A percentile compares a stretch with the other conserved stretches of the same genome.
phyloP scores from a whole-genome alignment of 2,113 vertebrate species.

The Rissa tridactyla region DNA sequence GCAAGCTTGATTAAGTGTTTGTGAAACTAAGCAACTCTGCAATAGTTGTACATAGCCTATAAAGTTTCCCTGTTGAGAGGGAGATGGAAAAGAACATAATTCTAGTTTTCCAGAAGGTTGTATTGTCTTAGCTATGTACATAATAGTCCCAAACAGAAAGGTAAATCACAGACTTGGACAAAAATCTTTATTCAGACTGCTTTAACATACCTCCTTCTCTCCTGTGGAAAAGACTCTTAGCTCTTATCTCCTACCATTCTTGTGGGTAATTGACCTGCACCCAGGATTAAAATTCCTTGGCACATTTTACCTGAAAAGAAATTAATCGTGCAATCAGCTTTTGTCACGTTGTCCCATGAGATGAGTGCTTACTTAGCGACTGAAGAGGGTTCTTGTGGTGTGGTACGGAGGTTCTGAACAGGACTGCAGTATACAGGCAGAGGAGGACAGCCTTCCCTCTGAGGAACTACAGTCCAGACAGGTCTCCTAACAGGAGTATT shows the following conservation, averaged over 20 bases:
- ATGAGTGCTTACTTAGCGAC: neutral
- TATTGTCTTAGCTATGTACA: neutral
- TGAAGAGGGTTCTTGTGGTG: neutral
- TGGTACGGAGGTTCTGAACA: accelerated
- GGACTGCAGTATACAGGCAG: neutral
- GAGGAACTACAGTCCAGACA: neutral
- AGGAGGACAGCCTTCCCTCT: neutral
- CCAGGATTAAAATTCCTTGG: neutral
- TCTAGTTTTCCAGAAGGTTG: neutral
- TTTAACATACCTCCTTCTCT: neutral
- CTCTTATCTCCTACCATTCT: neutral
- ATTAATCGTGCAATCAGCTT: neutral
- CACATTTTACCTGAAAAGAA: neutral
- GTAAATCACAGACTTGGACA: neutral
- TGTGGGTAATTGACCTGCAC: neutral
- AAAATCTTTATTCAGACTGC: neutral
- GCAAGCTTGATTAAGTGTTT: neutral
- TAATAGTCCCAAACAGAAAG: neutral
- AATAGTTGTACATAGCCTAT: neutral
- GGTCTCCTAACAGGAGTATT: neutral
- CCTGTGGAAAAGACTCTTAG: neutral
- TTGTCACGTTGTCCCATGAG: neutral
- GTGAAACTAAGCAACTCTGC: neutral
- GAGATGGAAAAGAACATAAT: neutral
- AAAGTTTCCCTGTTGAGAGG: neutral